A percentile compares a stretch with the other conserved stretches of the same genome.
Evolutionary conservation across 2,113 vertebrate genomes (phyloP).

Genomic region (Isichthys henryi): DNA sequence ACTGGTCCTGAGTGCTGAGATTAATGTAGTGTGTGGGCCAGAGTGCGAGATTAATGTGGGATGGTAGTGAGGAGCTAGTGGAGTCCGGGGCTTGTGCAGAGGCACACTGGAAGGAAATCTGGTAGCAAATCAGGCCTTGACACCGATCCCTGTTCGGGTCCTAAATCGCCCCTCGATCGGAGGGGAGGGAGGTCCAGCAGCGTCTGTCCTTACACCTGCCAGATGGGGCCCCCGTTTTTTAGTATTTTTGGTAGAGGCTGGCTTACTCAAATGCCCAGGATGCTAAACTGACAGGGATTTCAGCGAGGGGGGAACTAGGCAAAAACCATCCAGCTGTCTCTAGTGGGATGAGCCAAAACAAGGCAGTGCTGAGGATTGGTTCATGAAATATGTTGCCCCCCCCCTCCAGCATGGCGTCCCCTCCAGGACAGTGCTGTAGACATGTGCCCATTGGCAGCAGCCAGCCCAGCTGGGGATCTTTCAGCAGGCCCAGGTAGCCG

Average conservation of each 20-base stretch:
- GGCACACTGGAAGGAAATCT: not conserved
- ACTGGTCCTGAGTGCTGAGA: not conserved
- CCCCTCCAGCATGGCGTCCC: not conserved
- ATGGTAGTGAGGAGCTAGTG: not conserved
- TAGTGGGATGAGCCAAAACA: not conserved
- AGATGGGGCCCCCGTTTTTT: not conserved
- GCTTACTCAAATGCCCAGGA: slow-evolving; percentile 31
- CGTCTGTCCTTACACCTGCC: not conserved
- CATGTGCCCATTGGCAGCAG: slow-evolving; percentile 33
- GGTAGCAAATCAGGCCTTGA: not conserved
- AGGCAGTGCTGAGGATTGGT: slow-evolving; percentile 9
- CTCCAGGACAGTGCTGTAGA: slow-evolving; percentile 25
- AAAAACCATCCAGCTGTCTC: slow-evolving; percentile 42
- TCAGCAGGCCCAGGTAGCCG: slow-evolving; percentile 39
- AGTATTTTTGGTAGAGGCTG: slow-evolving; percentile 38
- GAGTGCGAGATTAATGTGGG: not conserved
- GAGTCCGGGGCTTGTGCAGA: not conserved
- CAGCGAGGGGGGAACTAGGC: slow-evolving; percentile 22
- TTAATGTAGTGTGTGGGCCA: not conserved
- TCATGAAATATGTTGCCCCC: slow-evolving; percentile 9
- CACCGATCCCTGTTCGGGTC: not conserved
- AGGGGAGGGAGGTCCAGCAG: not conserved
- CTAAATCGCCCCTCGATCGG: not conserved
- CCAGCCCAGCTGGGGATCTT: slow-evolving; percentile 40
- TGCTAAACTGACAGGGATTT: slow-evolving; percentile 45